Conservation (phyloP, 1,140 invertebrate species). For the Dendroctonus valens region DNA sequence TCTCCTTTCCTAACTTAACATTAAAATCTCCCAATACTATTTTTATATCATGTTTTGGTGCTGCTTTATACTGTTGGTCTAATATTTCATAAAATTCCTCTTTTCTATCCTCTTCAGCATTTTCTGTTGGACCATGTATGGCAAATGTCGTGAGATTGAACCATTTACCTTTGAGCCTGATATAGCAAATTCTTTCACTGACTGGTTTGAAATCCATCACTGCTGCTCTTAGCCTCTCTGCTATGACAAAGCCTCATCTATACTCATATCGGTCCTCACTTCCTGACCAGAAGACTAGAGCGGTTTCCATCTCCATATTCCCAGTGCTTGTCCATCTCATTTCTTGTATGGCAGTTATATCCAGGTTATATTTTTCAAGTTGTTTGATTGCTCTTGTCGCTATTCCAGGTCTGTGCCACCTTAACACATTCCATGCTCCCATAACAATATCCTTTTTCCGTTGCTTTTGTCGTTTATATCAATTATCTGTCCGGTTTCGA, state of each 20-base stretch:
- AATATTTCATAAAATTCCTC: neutral
- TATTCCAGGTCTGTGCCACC: no score
- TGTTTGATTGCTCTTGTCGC: neutral
- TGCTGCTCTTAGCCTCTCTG: neutral
- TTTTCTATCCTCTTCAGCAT: constrained; percentile 4
- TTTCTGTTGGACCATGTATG: neutral
- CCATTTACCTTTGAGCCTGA: neutral
- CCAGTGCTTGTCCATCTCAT: neutral
- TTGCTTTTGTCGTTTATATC: neutral
- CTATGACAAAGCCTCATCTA: neutral
- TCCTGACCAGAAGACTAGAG: constrained; percentile 1
- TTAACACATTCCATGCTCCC: neutral
- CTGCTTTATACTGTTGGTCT: constrained; percentile 7
- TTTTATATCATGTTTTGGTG: no score
- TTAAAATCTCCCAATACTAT: constrained; percentile 12
- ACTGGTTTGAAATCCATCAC: neutral
- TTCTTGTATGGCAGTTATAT: neutral
- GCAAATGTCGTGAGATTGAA: neutral
- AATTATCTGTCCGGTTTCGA: constrained; percentile 1
- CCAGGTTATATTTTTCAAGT: neutral
- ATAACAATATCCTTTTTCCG: constrained; percentile 1
- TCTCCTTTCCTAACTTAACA: constrained; percentile 2
- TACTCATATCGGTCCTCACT: neutral
- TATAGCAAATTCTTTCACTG: neutral
- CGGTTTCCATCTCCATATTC: constrained; percentile 6